phyloP scores from a whole-genome alignment of 35 echinoderm and acorn worm genomes.

The Eucidaris tribuloides region DNA sequence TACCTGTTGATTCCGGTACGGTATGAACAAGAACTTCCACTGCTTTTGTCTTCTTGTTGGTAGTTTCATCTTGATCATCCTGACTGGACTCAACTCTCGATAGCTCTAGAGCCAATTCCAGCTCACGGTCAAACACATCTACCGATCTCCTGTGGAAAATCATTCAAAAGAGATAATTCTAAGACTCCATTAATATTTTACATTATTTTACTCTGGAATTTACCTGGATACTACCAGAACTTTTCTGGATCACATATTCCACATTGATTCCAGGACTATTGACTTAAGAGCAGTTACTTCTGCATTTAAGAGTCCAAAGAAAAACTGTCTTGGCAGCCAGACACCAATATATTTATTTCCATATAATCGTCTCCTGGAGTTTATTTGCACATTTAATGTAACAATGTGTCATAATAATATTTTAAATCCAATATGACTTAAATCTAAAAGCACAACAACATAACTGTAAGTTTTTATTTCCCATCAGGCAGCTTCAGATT shows the following conservation, averaged over 20 bases:
- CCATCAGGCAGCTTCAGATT: background rate
- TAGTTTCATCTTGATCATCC: background rate
- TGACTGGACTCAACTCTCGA: constrained; percentile 37
- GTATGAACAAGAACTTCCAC: background rate
- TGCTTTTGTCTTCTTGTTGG: background rate
- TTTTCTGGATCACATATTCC: background rate
- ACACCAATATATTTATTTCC: too few relatives aligned
- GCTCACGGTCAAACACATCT: constrained; percentile 58
- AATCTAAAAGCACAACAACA: background rate
- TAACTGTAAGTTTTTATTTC: background rate
- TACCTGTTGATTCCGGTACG: background rate
- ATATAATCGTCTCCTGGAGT: too few relatives aligned
- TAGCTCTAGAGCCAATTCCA: constrained; percentile 48
- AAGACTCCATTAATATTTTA: background rate
- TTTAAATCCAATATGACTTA: too few relatives aligned
- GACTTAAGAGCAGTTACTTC: background rate
- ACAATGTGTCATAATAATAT: too few relatives aligned
- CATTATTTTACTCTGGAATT: background rate
- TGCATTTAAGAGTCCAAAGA: background rate
- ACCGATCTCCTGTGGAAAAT: background rate
- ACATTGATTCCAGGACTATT: background rate
- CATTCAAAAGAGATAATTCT: background rate
- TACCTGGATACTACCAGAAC: background rate
- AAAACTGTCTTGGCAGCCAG: background rate
- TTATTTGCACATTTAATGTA: too few relatives aligned